Conservation (phyloP, 2,888 invertebrate genomes). For the Criorhina ranunculi region DNA sequence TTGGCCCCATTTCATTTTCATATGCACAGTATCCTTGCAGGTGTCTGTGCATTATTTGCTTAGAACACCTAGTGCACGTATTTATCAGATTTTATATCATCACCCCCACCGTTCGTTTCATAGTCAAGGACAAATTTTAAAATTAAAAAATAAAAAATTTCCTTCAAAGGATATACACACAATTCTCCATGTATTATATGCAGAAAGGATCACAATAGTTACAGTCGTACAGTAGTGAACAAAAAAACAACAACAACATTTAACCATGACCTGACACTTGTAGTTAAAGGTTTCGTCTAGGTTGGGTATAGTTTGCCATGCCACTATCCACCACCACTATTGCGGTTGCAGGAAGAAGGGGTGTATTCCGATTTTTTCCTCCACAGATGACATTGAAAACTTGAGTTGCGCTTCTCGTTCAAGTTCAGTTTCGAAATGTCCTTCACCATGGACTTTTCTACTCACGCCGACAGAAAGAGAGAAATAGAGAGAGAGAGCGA, state of each 20-base stretch:
- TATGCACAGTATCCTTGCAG: neutral
- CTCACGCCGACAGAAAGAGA: slow-evolving; percentile 17
- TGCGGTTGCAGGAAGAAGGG: slow-evolving; percentile 34
- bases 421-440: slow-evolving; percentile 76
- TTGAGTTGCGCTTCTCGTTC: slow-evolving; percentile 75
- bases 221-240: slow-evolving; percentile 3
- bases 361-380: neutral
- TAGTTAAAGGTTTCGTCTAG: slow-evolving; percentile 75
- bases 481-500: slow-evolving; percentile 16
- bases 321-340: slow-evolving; percentile 18
- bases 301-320: slow-evolving; percentile 48
- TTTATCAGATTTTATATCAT: slow-evolving; percentile 13
- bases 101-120: slow-evolving; percentile 39
- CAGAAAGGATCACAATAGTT: slow-evolving; percentile 41
- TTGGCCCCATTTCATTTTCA: slow-evolving; percentile 1
- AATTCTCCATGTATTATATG: neutral
- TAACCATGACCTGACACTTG: slow-evolving; percentile 76
- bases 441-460: slow-evolving; percentile 73
- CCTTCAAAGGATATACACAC: slow-evolving; percentile 22
- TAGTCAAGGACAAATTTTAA: slow-evolving; percentile 66
- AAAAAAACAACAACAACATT: slow-evolving; percentile 39
- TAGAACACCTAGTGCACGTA: slow-evolving; percentile 11
- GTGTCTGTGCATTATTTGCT: slow-evolving; percentile 3
- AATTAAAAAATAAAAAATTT: slow-evolving; percentile 33
- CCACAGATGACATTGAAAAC: slow-evolving; percentile 70